phyloP scores from a whole-genome alignment of 1,140 invertebrate genomes.

The Drosophila bocqueti region DNA sequence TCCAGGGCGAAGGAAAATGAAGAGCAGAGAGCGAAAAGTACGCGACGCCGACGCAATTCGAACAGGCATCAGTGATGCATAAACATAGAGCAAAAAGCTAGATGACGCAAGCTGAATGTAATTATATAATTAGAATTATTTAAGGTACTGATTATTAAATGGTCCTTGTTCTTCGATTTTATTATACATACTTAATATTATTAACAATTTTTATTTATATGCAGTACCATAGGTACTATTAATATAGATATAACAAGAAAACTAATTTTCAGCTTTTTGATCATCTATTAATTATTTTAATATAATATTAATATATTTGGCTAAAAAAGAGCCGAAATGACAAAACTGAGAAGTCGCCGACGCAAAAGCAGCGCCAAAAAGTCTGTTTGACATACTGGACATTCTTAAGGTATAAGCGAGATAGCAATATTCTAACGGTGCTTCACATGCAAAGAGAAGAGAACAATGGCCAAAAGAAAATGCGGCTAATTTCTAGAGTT shows the following conservation, averaged over 20 bases:
- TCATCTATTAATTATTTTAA: no score
- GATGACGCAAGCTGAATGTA: background rate
- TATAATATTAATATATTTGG: no score
- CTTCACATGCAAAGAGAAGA: background rate
- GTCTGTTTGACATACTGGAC: background rate
- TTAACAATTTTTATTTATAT: no score
- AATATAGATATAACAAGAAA: no score
- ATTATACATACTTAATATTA: no score
- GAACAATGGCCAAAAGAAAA: background rate
- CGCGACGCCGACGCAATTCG: background rate
- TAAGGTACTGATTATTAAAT: no score
- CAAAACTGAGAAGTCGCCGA: background rate
- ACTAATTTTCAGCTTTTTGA: background rate
- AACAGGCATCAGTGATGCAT: background rate
- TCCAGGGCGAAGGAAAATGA: background rate
- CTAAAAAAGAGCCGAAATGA: background rate
- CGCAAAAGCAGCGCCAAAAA: background rate
- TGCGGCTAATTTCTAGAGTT: background rate
- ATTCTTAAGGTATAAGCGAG: background rate
- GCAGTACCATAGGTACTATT: no score
- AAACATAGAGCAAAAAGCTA: background rate
- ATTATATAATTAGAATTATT: background rate
- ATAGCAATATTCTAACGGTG: constrained; percentile 10
- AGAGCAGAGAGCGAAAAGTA: background rate
- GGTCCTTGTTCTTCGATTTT: background rate